These are phyloP conservation scores for Notodonta ziczac DNA, from an alignment of 2,888 invertebrate species.

Conservation along the genomic window DNA sequence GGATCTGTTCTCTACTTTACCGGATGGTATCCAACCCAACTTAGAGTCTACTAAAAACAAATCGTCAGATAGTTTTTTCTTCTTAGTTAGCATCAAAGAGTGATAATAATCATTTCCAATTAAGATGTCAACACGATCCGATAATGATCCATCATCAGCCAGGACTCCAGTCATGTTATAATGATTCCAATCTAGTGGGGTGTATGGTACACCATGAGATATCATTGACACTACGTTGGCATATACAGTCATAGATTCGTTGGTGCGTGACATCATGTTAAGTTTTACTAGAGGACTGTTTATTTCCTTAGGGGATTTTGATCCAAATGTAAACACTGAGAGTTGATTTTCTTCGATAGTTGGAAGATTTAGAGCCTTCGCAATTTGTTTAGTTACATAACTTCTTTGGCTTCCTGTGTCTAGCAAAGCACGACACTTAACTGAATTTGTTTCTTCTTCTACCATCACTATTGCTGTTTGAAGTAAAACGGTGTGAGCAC, in stretches of 20 bases:
- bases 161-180: not conserved
- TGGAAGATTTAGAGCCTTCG: not conserved
- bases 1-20: not conserved
- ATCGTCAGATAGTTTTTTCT: slow-evolving; percentile 16
- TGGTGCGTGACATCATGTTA: too few relatives aligned
- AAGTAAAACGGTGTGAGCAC: too few relatives aligned
- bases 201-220: not conserved
- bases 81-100: slow-evolving; percentile 22
- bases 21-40: slow-evolving; percentile 31
- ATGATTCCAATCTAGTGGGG: not conserved
- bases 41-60: slow-evolving; percentile 25
- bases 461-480: not conserved
- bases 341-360: not conserved
- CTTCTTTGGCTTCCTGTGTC: not conserved
- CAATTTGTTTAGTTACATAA: not conserved
- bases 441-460: too few relatives aligned
- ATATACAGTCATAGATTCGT: too few relatives aligned
- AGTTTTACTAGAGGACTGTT: not conserved
- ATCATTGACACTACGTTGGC: not conserved
- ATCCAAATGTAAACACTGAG: not conserved
- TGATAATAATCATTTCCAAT: slow-evolving; percentile 33
- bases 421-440: not conserved
- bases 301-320: not conserved
- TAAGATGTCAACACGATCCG: slow-evolving; percentile 14
- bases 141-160: not conserved